phyloP scores from a whole-genome alignment of 2,113 vertebrate genomes.

The Bombycilla garrulus region DNA sequence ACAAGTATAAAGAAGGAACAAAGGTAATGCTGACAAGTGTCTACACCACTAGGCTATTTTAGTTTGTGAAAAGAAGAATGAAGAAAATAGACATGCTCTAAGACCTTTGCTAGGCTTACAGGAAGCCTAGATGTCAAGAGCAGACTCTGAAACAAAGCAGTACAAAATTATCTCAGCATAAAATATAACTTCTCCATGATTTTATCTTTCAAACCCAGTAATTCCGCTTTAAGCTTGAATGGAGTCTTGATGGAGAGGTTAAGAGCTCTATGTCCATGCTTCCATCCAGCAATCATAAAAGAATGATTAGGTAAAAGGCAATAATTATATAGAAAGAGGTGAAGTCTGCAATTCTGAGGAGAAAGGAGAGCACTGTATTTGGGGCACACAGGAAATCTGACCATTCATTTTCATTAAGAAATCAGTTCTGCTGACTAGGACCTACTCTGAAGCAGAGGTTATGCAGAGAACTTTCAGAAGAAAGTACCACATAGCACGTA shows the following conservation, averaged over 20 bases:
- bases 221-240: background rate
- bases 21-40: conserved; percentile 13
- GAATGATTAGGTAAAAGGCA: background rate
- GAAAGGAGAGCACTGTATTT: background rate
- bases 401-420: background rate
- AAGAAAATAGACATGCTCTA: background rate
- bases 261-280: background rate
- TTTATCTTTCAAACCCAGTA: background rate
- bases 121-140: background rate
- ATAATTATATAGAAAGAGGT: background rate
- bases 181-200: background rate
- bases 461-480: background rate
- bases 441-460: background rate
- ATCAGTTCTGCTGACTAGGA: background rate
- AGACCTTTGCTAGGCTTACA: conserved; percentile 2
- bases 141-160: conserved; percentile 20
- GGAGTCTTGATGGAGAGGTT: background rate
- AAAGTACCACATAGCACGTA: background rate
- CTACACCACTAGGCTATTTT: conserved; percentile 5
- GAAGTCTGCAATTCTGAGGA: background rate
- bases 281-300: background rate
- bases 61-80: conserved; percentile 25
- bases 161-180: background rate
- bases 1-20: background rate
- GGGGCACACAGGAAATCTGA: background rate